Conservation (phyloP, 2,113 vertebrate species). For the Ceuthmochares aereus region DNA sequence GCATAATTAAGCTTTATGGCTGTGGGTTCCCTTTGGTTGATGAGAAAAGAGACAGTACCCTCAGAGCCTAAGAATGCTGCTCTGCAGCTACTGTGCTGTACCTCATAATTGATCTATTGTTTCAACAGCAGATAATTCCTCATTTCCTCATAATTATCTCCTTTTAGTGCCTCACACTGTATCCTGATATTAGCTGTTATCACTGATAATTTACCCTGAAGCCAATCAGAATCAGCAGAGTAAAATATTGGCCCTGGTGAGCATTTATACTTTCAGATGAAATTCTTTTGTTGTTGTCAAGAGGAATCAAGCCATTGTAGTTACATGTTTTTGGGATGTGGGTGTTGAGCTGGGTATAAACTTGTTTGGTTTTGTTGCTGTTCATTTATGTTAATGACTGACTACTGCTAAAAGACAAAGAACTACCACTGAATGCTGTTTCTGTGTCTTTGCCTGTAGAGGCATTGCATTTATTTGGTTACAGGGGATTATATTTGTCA, state of each 20-base stretch:
- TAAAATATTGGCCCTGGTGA: background rate
- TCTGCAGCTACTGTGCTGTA: conserved; percentile 38
- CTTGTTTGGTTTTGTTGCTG: conserved; percentile 39
- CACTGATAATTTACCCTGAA: conserved; percentile 23
- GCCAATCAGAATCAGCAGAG: background rate
- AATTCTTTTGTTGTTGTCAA: background rate
- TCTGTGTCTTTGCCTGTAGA: background rate
- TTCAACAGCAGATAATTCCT: conserved; percentile 54
- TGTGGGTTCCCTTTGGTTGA: conserved; percentile 23
- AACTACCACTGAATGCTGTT: background rate
- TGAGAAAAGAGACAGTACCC: conserved; percentile 26
- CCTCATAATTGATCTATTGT: conserved; percentile 65
- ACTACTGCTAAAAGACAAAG: background rate
- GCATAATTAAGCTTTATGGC: conserved; percentile 54
- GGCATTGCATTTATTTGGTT: background rate
- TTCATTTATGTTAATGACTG: conserved; percentile 10
- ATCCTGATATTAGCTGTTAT: conserved; percentile 33
- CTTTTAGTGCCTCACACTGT: conserved; percentile 15
- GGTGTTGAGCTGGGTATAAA: conserved; percentile 17
- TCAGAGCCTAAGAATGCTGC: conserved; percentile 61
- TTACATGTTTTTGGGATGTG: background rate
- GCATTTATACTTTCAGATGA: background rate
- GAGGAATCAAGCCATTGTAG: background rate
- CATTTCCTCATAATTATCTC: conserved; percentile 56
- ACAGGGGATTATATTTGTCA: conserved; percentile 18